phyloP scores from a whole-genome alignment of 2,113 vertebrate genomes.

The Alaudala cheleensis region DNA sequence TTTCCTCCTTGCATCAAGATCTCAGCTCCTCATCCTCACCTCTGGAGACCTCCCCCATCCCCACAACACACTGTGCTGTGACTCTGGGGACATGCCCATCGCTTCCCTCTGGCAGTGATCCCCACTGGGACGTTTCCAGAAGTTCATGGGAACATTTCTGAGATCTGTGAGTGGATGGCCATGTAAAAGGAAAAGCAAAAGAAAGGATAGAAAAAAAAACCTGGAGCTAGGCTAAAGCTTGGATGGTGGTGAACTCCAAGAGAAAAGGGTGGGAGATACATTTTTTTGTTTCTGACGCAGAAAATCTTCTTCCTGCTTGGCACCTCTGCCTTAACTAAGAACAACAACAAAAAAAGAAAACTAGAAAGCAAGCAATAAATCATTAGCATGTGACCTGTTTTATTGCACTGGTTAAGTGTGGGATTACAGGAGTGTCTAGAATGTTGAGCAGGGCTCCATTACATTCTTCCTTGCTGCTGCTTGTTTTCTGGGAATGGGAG shows the following conservation, averaged over 20 bases:
- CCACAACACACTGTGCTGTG: fast-evolving
- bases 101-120: background rate
- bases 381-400: background rate
- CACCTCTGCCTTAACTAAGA: background rate
- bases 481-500: background rate
- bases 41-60: background rate
- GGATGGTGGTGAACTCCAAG: background rate
- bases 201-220: background rate
- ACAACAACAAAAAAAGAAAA: background rate
- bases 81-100: background rate
- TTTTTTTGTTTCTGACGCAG: background rate
- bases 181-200: background rate
- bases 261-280: background rate
- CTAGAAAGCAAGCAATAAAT: background rate
- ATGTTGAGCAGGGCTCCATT: background rate
- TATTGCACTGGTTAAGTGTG: background rate
- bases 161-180: background rate
- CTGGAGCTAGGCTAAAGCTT: background rate
- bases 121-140: background rate
- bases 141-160: background rate
- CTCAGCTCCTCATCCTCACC: background rate
- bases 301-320: background rate
- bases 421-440: background rate
- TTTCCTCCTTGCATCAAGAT: background rate
- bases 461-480: background rate